Conservation (phyloP, 2,888 invertebrate species). For the Conops quadrifasciatus region DNA sequence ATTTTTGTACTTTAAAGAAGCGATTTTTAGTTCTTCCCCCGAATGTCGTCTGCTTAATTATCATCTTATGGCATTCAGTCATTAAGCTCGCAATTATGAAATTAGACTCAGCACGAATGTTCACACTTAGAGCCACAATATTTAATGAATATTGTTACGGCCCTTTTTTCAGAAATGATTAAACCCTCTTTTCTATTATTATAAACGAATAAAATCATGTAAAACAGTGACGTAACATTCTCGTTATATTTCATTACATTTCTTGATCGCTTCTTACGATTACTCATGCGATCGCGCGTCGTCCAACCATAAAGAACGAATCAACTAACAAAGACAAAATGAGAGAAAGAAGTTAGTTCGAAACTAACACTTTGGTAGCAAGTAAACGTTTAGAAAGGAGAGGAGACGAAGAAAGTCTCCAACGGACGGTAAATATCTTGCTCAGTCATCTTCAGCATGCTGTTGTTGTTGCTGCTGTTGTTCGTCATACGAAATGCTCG, state of each 20-base stretch:
- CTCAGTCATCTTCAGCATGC: neutral
- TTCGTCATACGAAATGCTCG: neutral
- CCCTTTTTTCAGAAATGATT: too few relatives aligned
- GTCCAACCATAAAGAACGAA: neutral
- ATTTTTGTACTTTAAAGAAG: too few relatives aligned
- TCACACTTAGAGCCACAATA: too few relatives aligned
- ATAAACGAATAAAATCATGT: slow-evolving; percentile 19
- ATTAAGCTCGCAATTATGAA: too few relatives aligned
- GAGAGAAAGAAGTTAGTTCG: neutral
- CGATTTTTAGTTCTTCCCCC: too few relatives aligned
- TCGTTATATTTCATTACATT: slow-evolving; percentile 27
- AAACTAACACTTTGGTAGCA: neutral
- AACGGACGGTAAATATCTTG: neutral
- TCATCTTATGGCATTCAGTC: too few relatives aligned
- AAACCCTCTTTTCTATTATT: neutral
- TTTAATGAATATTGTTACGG: too few relatives aligned
- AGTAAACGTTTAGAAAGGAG: neutral
- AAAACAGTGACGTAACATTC: neutral
- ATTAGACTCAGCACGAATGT: too few relatives aligned
- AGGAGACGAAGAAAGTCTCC: neutral
- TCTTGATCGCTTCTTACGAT: slow-evolving; percentile 19
- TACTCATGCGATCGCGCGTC: slow-evolving; percentile 28
- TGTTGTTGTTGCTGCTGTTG: too few relatives aligned
- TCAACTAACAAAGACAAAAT: neutral
- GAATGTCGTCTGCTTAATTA: too few relatives aligned